Base-by-base conservation (phyloP, 1,140 invertebrate genomes). In the Temnothorax curvispinosus region DNA sequence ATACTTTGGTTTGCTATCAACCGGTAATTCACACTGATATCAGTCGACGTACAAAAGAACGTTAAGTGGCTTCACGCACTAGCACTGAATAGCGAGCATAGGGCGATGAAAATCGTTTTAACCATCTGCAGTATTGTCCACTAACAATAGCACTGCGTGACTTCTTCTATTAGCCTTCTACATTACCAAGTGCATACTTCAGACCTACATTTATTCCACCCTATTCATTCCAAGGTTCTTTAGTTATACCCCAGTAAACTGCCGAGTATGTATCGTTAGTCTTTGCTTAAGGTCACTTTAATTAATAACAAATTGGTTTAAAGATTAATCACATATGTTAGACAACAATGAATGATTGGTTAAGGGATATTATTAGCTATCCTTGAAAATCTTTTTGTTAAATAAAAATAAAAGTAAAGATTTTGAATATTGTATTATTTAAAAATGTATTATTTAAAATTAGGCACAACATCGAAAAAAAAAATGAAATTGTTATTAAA, bases 81-180 rank as follows among this genome's bases (percentile, higher is more conserved):
- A 13, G 21, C 38, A 56, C 9, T 56, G 64, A 71, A 44, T 35
- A 60, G 9, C 32, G 52, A 82, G 38, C 18, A 21, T 21, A 82
- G 67, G 11, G 54, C 56, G 69, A 87, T 62, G 35, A 67, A 58
- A 60, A 80, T 76, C 47, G 62, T 64, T 87, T 92, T 87, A 88
- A 86, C 91, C 92, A 93, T 93, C 92, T 93, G 92, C 38, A 74
- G 87, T 81, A 89, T 93, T 93, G 90, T 93, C 87, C 67, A 56
- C 58, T 75, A 87, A 94, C 93, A 95, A 95, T 94, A 90, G 92
- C 94, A 89, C 94, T 69, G 91, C 94, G 91, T 91, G 94, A 94
- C 92, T 94, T 93, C 91, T 94, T 93, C 89, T 93, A 95, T 94
- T 95, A 95, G 94, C 91, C 90, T 87, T 92, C 88, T 93, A 91